These are phyloP conservation scores for Spilarctia lutea DNA, from an alignment of 2,888 invertebrate genomes.

Conservation along the genomic window DNA sequence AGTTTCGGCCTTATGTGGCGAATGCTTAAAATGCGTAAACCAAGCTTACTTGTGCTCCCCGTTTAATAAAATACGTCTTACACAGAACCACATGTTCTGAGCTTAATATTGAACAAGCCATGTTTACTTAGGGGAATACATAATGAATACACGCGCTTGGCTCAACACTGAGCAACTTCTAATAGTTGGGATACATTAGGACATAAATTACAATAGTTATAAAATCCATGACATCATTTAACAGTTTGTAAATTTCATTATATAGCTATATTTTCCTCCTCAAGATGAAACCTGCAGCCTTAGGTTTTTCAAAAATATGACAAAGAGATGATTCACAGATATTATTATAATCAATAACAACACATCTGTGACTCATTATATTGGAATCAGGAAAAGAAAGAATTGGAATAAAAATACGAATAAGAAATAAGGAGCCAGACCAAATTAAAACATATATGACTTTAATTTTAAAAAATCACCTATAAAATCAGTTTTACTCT, in stretches of 20 bases:
- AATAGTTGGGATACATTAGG: conserved; percentile 2
- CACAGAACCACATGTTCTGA: conserved; percentile 63
- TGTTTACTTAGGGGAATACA: conserved; percentile 69
- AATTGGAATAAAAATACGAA: background rate
- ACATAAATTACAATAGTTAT: background rate
- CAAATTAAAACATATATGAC: background rate
- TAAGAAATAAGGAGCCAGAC: too few species aligned
- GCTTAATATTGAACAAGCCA: conserved; percentile 66
- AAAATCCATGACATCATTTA: background rate
- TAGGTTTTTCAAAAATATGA: too few species aligned
- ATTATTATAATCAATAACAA: background rate
- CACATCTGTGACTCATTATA: background rate
- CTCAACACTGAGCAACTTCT: background rate
- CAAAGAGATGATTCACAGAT: background rate
- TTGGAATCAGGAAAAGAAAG: background rate
- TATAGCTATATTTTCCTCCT: too few species aligned
- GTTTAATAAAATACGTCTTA: conserved; percentile 71
- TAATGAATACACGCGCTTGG: conserved; percentile 60
- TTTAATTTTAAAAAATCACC: too few species aligned
- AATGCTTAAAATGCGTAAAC: conserved; percentile 55
- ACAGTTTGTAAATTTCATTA: background rate
- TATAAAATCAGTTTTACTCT: too few species aligned
- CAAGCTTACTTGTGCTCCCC: conserved; percentile 49
- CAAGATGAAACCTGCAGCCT: too few species aligned
- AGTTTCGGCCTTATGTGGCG: conserved; percentile 40